Conservation (phyloP, 2,113 vertebrate species). For the Alexandromys fortis region DNA sequence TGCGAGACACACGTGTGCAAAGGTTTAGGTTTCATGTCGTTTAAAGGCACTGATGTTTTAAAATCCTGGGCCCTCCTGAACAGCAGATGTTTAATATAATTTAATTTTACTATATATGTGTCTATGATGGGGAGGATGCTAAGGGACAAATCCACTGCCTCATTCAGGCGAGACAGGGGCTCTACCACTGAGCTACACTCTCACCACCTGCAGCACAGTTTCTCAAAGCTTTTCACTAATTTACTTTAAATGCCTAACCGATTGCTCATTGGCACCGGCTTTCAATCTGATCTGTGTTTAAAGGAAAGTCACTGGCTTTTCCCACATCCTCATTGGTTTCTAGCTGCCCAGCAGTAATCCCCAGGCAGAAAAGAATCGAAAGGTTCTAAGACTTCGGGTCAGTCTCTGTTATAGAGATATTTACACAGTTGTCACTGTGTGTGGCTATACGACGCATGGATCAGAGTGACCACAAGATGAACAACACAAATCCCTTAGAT, state of each 20-base stretch:
- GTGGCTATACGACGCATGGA: background rate
- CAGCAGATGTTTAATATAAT: background rate
- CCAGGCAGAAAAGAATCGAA: background rate
- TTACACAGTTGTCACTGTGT: background rate
- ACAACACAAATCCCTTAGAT: background rate
- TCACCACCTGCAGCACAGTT: background rate
- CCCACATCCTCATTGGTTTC: background rate
- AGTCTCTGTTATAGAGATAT: background rate
- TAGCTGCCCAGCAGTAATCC: background rate
- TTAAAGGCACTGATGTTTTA: background rate
- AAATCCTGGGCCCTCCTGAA: background rate
- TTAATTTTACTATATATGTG: slow-evolving; percentile 14
- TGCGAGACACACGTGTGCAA: background rate
- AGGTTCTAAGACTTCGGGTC: background rate
- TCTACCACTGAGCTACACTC: background rate
- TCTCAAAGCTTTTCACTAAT: background rate
- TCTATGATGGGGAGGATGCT: background rate
- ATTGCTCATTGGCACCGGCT: background rate
- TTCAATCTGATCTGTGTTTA: slow-evolving; percentile 21
- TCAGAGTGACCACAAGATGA: background rate
- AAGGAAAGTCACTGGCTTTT: background rate
- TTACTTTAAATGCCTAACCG: slow-evolving; percentile 11
- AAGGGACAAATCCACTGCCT: background rate
- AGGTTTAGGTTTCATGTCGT: slow-evolving; percentile 30
- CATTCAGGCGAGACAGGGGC: background rate